These are phyloP conservation scores for Catostomus latipinnis DNA, from an alignment of 2,797 vertebrate genomes.

Conservation along the genomic window DNA sequence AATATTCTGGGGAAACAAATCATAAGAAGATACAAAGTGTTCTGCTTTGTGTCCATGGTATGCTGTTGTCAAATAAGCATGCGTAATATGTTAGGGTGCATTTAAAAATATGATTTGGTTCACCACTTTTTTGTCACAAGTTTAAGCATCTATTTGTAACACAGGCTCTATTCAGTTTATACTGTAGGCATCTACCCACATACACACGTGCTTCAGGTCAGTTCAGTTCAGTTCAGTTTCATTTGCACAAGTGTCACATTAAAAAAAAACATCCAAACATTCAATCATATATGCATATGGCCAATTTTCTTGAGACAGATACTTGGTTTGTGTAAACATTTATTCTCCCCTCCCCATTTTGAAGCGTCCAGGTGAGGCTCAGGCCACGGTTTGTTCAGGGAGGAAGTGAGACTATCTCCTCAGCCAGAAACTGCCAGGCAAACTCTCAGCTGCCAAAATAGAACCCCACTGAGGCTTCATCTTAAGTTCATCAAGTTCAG, in stretches of 20 bases:
- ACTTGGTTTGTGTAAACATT: constrained; percentile 5
- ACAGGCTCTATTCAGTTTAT: neutral
- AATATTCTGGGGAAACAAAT: neutral
- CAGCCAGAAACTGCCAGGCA: constrained; percentile 20
- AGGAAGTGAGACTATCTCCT: constrained; percentile 41
- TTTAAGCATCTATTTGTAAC: neutral
- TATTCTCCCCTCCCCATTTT: neutral
- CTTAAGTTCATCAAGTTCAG: constrained; percentile 37
- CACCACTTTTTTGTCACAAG: neutral
- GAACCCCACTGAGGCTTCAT: constrained; percentile 22
- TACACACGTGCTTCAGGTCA: neutral
- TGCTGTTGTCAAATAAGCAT: neutral
- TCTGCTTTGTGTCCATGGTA: neutral
- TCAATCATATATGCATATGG: neutral
- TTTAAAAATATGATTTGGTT: neutral
- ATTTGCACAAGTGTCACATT: too few relatives aligned
- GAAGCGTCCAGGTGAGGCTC: constrained; percentile 22
- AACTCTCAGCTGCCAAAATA: constrained; percentile 50
- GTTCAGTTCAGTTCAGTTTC: too few relatives aligned
- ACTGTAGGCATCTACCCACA: neutral
- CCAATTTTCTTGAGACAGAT: constrained; percentile 5
- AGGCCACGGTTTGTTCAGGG: constrained; percentile 12
- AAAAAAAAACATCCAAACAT: too few relatives aligned
- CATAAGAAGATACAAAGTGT: neutral
- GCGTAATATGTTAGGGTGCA: neutral